phyloP scores from a whole-genome alignment of 2,888 invertebrate species.

The Liopterus haemorrhoidalis region DNA sequence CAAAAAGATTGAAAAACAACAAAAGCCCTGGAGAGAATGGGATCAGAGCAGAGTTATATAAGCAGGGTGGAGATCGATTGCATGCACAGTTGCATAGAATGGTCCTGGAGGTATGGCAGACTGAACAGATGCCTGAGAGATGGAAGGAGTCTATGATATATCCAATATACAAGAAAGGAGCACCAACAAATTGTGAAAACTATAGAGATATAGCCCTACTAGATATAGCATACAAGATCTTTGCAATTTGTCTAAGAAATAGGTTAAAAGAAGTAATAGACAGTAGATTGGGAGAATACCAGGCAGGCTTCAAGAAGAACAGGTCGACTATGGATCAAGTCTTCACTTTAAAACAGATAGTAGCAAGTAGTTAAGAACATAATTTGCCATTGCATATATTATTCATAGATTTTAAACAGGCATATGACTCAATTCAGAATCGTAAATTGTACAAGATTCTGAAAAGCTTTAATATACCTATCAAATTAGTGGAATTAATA shows the following conservation, averaged over 20 bases:
- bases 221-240: conserved; percentile 4
- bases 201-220: background rate
- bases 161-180: conserved; percentile 8
- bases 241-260: background rate
- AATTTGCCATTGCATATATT: background rate
- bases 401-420: conserved; percentile 7
- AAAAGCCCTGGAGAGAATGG: conserved; percentile 2
- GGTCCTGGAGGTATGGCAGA: conserved; percentile 3
- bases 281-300: conserved; percentile 3
- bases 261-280: background rate
- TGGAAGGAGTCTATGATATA: conserved; percentile 2
- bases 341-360: background rate
- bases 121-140: conserved; percentile 1
- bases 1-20: conserved; percentile 2
- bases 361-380: conserved; percentile 3
- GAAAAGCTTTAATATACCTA: too few relatives aligned
- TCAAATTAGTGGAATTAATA: too few relatives aligned
- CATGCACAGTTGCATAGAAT: background rate
- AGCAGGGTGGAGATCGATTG: conserved; percentile 1
- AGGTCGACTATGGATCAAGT: conserved; percentile 4
- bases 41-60: conserved; percentile 4
- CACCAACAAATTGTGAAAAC: background rate
- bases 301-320: background rate
- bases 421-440: background rate
- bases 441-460: background rate